A percentile compares a stretch with the other conserved stretches of the same genome.
phyloP scores from a whole-genome alignment of 1,140 invertebrate genomes.

The Zaprionus africanus region DNA sequence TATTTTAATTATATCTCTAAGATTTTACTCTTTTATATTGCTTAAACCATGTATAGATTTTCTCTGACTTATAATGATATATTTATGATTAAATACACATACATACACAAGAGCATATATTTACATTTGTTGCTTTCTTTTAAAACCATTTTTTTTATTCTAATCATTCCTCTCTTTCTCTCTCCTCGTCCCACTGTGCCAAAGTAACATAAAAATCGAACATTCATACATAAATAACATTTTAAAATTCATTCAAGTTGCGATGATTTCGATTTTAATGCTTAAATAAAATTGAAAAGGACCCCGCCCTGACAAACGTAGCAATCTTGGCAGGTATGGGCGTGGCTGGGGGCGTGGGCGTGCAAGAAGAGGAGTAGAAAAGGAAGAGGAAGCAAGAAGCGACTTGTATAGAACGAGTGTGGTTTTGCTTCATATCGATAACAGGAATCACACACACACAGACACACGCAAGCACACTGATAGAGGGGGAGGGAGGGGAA shows the following conservation, averaged over 20 bases:
- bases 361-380: background rate
- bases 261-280: slow-evolving; percentile 66
- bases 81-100: no score
- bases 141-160: background rate
- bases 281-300: slow-evolving; percentile 52
- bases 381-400: background rate
- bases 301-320: slow-evolving; percentile 2
- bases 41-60: no score
- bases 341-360: slow-evolving; percentile 8
- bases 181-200: background rate
- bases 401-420: slow-evolving; percentile 19
- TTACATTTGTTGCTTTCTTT: background rate
- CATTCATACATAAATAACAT: slow-evolving; percentile 43
- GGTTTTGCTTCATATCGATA: slow-evolving; percentile 61
- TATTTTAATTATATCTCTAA: no score
- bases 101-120: background rate
- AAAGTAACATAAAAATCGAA: slow-evolving; percentile 12
- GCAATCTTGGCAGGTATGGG: background rate
- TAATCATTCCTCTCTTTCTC: background rate
- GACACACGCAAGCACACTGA: background rate
- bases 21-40: no score
- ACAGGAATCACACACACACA: slow-evolving; percentile 25
- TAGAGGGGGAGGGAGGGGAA: background rate
- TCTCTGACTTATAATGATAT: no score
- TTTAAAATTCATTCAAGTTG: slow-evolving; percentile 58